phyloP scores from a whole-genome alignment of 1,140 invertebrate species.

The Octopus sinensis region DNA sequence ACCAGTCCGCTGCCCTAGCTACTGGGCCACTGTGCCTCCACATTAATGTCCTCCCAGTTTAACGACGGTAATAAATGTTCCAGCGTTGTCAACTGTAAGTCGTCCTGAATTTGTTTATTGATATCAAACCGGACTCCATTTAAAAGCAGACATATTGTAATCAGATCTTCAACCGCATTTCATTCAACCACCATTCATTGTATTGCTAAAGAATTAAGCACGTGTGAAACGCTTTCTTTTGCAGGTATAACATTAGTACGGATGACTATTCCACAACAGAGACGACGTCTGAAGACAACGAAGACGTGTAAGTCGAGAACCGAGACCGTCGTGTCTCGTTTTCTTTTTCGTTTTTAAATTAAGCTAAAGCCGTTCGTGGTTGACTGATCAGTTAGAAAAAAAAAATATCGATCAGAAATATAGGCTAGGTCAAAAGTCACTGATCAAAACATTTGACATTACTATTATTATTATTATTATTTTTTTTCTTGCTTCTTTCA shows the following conservation, averaged over 20 bases:
- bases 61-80: too few species aligned
- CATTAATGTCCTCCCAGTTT: too few species aligned
- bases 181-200: too few species aligned
- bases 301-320: slow-evolving; percentile 36
- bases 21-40: too few species aligned
- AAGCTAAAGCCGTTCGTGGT: slow-evolving; percentile 1
- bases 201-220: too few species aligned
- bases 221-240: slow-evolving; percentile 11
- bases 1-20: too few species aligned
- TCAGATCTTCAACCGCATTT: too few species aligned
- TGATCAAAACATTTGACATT: neutral
- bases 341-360: too few species aligned
- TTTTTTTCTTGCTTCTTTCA: neutral
- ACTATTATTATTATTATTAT: neutral
- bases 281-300: slow-evolving; percentile 45
- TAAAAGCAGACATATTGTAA: too few species aligned
- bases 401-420: neutral
- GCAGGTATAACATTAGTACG: slow-evolving; percentile 56
- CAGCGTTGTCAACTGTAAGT: too few species aligned
- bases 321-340: slow-evolving; percentile 17
- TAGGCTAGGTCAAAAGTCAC: neutral
- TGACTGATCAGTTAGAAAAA: slow-evolving; percentile 31
- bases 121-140: too few species aligned
- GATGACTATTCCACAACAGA: slow-evolving; percentile 55
- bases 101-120: too few species aligned